Conservation (phyloP, 64 coral and sea anemone genomes). For the Montipora sp. region DNA sequence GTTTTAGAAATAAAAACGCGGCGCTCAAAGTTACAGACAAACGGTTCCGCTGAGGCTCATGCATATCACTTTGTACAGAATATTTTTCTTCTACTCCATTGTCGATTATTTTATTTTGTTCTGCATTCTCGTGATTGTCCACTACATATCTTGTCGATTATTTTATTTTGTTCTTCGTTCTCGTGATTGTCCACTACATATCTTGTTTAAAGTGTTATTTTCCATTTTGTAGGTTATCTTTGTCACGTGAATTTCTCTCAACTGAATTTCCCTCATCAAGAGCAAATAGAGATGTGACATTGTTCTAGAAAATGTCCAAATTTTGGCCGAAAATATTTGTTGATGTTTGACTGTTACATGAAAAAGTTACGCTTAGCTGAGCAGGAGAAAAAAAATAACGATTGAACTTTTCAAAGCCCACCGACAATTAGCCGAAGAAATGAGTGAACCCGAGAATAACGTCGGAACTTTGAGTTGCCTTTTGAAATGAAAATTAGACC, state of each 20-base stretch:
- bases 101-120: no score
- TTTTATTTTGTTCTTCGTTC: no score
- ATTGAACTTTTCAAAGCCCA: conserved; percentile 1
- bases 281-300: neutral
- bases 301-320: neutral
- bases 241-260: neutral
- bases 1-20: no score
- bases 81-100: no score
- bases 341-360: neutral
- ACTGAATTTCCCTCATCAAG: neutral
- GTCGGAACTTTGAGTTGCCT: conserved; percentile 40
- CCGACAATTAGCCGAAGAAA: conserved; percentile 38
- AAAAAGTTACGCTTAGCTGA: neutral
- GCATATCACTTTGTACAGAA: no score
- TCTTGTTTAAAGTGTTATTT: conserved; percentile 35
- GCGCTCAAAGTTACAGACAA: no score
- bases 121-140: neutral
- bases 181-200: neutral
- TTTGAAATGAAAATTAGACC: conserved; percentile 62
- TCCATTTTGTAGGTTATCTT: neutral
- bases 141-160: neutral
- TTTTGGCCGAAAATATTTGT: neutral
- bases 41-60: no score
- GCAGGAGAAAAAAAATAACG: neutral
- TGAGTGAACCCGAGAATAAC: neutral